These are phyloP conservation scores for Tetragnatha montana DNA, from an alignment of 2,888 invertebrate species.

Conservation along the genomic window DNA sequence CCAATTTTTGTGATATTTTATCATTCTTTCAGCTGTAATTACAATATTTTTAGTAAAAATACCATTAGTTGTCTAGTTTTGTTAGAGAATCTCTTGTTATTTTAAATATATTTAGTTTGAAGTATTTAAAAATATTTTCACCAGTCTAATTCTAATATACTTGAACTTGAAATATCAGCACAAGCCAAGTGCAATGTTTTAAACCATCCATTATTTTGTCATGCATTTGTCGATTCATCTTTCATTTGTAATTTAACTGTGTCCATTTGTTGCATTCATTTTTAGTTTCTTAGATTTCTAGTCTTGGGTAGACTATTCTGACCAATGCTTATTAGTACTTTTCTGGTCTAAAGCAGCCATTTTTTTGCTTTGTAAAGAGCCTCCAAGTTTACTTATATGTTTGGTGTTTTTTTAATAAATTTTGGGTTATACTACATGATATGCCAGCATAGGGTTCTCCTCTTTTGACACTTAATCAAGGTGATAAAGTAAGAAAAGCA, in stretches of 20 bases:
- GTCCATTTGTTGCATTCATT: not conserved
- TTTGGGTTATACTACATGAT: too few relatives aligned
- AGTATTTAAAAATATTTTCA: not conserved
- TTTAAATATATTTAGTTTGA: not conserved
- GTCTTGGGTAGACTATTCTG: not conserved
- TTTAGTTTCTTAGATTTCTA: not conserved
- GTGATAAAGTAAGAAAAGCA: too few relatives aligned
- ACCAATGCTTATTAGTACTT: not conserved
- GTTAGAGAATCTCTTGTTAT: not conserved
- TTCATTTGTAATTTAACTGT: not conserved
- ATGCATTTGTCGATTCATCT: not conserved
- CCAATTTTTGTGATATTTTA: conserved; percentile 51
- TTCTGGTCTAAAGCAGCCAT: too few relatives aligned
- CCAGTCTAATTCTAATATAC: not conserved
- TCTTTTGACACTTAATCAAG: too few relatives aligned
- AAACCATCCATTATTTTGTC: not conserved
- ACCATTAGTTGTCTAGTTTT: not conserved
- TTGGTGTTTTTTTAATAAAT: too few relatives aligned
- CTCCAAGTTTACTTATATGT: too few relatives aligned
- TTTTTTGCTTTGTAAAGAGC: too few relatives aligned
- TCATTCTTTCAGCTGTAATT: conserved; percentile 1
- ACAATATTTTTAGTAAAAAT: not conserved
- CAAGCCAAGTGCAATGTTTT: not conserved
- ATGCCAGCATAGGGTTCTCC: too few relatives aligned
- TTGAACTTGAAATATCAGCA: not conserved